Percentiles rank a stretch among this genome's conserved stretches.
Conservation (phyloP, 2,888 invertebrate species). For the Xestoiulus laeticollis region DNA sequence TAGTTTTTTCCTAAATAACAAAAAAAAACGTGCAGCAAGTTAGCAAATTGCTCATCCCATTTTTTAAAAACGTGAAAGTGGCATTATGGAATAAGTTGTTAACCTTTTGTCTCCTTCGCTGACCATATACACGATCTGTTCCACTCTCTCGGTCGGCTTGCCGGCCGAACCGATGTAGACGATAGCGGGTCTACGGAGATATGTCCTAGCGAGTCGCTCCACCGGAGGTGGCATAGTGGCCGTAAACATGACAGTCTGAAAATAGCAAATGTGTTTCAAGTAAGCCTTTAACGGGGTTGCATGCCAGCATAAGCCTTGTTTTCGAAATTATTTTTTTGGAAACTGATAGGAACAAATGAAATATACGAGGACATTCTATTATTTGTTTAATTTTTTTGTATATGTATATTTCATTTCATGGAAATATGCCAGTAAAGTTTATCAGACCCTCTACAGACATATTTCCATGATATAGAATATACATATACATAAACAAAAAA, state of each 20-base stretch:
- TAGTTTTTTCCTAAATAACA: slow-evolving; percentile 79
- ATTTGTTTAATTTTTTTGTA: too few relatives aligned
- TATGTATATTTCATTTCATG: too few relatives aligned
- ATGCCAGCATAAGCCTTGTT: too few relatives aligned
- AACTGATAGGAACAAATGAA: too few relatives aligned
- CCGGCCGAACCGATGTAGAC: slow-evolving; percentile 97
- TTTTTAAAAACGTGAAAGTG: not conserved
- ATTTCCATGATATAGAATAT: too few relatives aligned
- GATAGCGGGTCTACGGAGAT: slow-evolving; percentile 93
- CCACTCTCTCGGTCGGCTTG: slow-evolving; percentile 96
- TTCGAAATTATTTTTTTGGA: too few relatives aligned
- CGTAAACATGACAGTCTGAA: slow-evolving; percentile 98
- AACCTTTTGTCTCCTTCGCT: slow-evolving; percentile 91
- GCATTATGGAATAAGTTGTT: slow-evolving; percentile 17
- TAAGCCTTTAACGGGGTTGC: too few relatives aligned
- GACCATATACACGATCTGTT: slow-evolving; percentile 96
- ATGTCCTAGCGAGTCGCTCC: slow-evolving; percentile 92
- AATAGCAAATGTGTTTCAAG: slow-evolving; percentile 55
- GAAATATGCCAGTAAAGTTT: too few relatives aligned
- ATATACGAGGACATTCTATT: too few relatives aligned
- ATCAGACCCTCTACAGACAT: too few relatives aligned
- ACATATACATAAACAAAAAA: too few relatives aligned
- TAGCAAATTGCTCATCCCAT: not conserved
- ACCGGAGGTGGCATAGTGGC: slow-evolving; percentile 99
- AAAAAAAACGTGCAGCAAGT: not conserved